Percentiles rank a stretch among this genome's conserved stretches.
phyloP scores from a whole-genome alignment of 2,888 invertebrate species.

The Cylloceria caligata region DNA sequence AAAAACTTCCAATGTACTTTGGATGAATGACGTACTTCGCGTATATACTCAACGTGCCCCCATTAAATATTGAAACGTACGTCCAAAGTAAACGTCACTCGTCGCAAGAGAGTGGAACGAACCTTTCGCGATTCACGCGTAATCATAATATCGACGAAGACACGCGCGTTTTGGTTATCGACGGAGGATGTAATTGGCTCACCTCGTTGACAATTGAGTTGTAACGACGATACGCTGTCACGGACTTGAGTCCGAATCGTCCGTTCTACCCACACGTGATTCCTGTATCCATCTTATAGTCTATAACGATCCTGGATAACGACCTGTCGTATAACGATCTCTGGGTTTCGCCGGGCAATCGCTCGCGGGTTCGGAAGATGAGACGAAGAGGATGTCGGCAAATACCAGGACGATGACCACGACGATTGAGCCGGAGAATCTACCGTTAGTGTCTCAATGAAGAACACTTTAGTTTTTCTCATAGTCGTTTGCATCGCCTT shows the following conservation, averaged over 20 bases:
- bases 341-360: slow-evolving; percentile 68
- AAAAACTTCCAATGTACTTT: no score
- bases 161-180: not conserved
- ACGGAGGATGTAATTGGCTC: slow-evolving; percentile 30
- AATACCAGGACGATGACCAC: slow-evolving; percentile 40
- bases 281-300: slow-evolving; percentile 71
- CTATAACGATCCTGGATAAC: slow-evolving; percentile 79
- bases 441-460: slow-evolving; percentile 74
- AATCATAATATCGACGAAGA: not conserved
- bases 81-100: no score
- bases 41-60: no score
- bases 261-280: slow-evolving; percentile 44
- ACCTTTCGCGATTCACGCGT: not conserved
- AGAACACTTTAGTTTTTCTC: slow-evolving; percentile 30
- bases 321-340: slow-evolving; percentile 80
- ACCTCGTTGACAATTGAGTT: slow-evolving; percentile 12
- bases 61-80: no score
- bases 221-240: slow-evolving; percentile 9
- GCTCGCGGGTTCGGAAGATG: slow-evolving; percentile 64
- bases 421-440: slow-evolving; percentile 32
- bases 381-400: slow-evolving; percentile 68
- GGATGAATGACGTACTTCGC: no score
- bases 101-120: no score
- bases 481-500: not conserved
- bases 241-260: slow-evolving; percentile 31